Conservation (phyloP, 2,113 vertebrate species). For the Gavialis gangeticus region DNA sequence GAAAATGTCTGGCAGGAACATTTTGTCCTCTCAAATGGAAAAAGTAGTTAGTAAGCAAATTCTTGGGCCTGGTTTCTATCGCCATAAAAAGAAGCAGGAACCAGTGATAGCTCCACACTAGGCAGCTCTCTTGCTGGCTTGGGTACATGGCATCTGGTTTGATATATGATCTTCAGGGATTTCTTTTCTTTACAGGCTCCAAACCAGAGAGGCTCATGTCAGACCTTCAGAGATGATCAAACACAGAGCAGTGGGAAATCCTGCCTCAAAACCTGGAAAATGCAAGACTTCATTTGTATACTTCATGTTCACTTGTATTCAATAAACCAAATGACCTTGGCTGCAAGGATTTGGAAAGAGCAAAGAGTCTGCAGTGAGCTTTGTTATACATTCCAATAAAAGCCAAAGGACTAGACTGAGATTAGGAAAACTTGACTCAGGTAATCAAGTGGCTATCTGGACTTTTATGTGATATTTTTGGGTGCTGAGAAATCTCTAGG, state of each 20-base stretch:
- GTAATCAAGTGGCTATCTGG: neutral
- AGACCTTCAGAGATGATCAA: slow-evolving; percentile 52
- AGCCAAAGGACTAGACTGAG: neutral
- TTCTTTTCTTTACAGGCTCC: slow-evolving; percentile 24
- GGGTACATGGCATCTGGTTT: slow-evolving; percentile 11
- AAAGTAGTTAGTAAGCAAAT: slow-evolving; percentile 6
- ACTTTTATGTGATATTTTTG: neutral
- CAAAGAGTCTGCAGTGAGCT: neutral
- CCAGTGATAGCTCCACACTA: neutral
- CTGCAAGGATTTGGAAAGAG: neutral
- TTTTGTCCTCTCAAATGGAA: slow-evolving; percentile 21
- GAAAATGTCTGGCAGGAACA: slow-evolving; percentile 41
- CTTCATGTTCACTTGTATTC: slow-evolving; percentile 1
- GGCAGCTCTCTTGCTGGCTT: neutral
- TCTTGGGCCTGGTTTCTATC: slow-evolving; percentile 63
- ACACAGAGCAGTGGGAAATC: slow-evolving; percentile 45
- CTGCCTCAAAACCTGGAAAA: slow-evolving; percentile 7
- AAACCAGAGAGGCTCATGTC: slow-evolving; percentile 52
- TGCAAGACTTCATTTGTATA: neutral
- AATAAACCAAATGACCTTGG: neutral
- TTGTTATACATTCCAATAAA: neutral
- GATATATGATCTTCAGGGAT: slow-evolving; percentile 49
- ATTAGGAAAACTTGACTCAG: slow-evolving; percentile 6
- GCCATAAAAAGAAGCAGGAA: neutral
- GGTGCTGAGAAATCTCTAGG: neutral